phyloP scores from a whole-genome alignment of 2,888 invertebrate species.

The Seira ritae region DNA sequence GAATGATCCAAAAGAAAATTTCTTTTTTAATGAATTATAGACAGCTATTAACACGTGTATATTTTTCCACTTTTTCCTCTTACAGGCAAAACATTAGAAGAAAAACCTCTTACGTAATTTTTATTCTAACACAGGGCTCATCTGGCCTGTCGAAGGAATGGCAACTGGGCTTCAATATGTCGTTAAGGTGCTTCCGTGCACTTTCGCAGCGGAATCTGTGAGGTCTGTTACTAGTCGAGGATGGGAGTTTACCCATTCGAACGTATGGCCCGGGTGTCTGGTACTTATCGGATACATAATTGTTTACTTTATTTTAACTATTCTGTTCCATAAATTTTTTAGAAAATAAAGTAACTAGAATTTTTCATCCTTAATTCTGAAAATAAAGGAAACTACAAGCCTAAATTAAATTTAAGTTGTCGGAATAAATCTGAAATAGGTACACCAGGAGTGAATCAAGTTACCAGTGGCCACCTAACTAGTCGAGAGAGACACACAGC shows the following conservation, averaged over 20 bases:
- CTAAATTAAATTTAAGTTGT: too few relatives aligned
- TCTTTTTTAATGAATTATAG: too few relatives aligned
- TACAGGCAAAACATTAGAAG: too few relatives aligned
- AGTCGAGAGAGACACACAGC: too few relatives aligned
- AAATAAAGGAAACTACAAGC: too few relatives aligned
- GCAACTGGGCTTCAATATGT: conserved; percentile 79
- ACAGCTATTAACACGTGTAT: too few relatives aligned
- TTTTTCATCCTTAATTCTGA: too few relatives aligned
- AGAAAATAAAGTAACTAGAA: conserved; percentile 73
- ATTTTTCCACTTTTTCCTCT: conserved; percentile 8
- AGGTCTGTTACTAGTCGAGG: conserved; percentile 55
- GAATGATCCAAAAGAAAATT: too few relatives aligned
- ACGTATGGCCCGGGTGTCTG: conserved; percentile 66
- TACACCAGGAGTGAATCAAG: too few relatives aligned
- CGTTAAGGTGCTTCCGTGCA: conserved; percentile 77
- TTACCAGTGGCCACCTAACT: too few relatives aligned
- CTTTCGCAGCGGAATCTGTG: conserved; percentile 55
- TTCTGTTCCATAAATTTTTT: conserved; percentile 12
- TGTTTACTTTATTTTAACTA: conserved; percentile 46
- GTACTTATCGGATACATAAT: conserved; percentile 44
- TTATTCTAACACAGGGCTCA: conserved; percentile 82
- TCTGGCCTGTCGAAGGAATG: conserved; percentile 98
- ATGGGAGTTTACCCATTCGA: conserved; percentile 61
- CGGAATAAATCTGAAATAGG: too few relatives aligned
- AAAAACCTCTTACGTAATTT: background rate